phyloP scores from a whole-genome alignment of 2,888 invertebrate species.

The Volucella inanis region DNA sequence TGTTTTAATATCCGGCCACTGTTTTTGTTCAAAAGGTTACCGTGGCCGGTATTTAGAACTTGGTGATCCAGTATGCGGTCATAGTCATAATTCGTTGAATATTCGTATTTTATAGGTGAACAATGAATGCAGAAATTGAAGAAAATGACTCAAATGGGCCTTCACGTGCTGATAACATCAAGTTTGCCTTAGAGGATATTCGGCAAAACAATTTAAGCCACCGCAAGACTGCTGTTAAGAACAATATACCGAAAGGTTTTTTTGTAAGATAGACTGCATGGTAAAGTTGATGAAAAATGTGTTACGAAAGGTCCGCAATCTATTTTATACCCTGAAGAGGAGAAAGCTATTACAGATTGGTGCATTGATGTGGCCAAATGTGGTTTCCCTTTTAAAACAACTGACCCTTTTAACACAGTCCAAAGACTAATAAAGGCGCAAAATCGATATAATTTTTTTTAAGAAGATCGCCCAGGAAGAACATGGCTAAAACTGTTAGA shows the following conservation, averaged over 20 bases:
- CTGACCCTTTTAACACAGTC: too few species aligned
- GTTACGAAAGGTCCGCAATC: not conserved
- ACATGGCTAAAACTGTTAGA: slow-evolving; percentile 13
- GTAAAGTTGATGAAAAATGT: slow-evolving; percentile 5
- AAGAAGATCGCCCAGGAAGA: slow-evolving; percentile 12
- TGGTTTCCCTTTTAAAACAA: too few species aligned
- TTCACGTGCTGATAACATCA: not conserved
- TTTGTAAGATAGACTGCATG: not conserved
- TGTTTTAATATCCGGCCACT: too few species aligned
- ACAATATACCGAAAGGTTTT: not conserved
- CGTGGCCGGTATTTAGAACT: too few species aligned
- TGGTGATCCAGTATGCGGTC: not conserved
- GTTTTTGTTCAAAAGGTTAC: too few species aligned
- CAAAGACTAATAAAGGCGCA: not conserved
- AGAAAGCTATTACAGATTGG: too few species aligned
- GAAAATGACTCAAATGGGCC: not conserved
- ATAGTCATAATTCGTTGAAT: slow-evolving; percentile 3
- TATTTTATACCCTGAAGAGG: too few species aligned
- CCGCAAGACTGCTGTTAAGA: too few species aligned
- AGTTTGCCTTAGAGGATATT: slow-evolving; percentile 5
- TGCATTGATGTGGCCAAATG: too few species aligned
- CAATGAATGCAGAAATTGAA: not conserved
- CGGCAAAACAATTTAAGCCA: not conserved
- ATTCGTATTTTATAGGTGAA: not conserved
- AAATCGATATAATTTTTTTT: not conserved